These are phyloP conservation scores for Ictalurus punctatus DNA, from an alignment of 2,113 vertebrate species.

Conservation along the genomic window DNA sequence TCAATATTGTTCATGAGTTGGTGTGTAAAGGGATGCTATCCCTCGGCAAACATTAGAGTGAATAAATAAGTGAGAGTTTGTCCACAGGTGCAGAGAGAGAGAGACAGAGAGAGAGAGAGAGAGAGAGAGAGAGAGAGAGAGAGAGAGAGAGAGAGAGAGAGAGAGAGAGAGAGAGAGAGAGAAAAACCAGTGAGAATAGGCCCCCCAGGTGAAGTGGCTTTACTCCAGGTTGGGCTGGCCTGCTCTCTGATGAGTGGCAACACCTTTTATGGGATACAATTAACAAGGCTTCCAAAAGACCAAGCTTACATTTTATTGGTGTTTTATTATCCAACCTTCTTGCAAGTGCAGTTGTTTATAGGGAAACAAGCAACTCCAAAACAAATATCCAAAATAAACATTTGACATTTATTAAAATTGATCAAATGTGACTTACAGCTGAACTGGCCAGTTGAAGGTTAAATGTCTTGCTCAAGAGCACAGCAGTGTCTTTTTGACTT, in stretches of 20 bases:
- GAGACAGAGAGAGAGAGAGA: slow-evolving; percentile 46
- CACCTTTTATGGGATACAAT: not conserved
- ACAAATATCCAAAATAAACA: not conserved
- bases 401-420: slow-evolving; percentile 8
- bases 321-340: slow-evolving; percentile 9
- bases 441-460: not conserved
- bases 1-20: slow-evolving; percentile 62
- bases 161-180: slow-evolving; percentile 18
- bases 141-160: slow-evolving; percentile 15
- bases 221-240: slow-evolving; percentile 15
- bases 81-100: slow-evolving; percentile 55
- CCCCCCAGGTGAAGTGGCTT: slow-evolving; percentile 32
- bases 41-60: slow-evolving; percentile 65
- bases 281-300: not conserved
- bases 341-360: not conserved
- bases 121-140: not conserved
- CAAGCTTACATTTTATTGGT: not conserved
- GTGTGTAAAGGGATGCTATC: slow-evolving; percentile 62
- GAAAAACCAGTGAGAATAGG: not conserved
- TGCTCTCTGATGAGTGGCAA: slow-evolving; percentile 18
- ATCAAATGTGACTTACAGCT: not conserved
- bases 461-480: not conserved
- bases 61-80: slow-evolving; percentile 66
- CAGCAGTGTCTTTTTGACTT: not conserved
- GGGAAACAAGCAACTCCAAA: slow-evolving; percentile 4